Percentiles rank a stretch among this genome's conserved stretches.
phyloP scores from a whole-genome alignment of 1,140 invertebrate species.

The Mylabris phalerata region DNA sequence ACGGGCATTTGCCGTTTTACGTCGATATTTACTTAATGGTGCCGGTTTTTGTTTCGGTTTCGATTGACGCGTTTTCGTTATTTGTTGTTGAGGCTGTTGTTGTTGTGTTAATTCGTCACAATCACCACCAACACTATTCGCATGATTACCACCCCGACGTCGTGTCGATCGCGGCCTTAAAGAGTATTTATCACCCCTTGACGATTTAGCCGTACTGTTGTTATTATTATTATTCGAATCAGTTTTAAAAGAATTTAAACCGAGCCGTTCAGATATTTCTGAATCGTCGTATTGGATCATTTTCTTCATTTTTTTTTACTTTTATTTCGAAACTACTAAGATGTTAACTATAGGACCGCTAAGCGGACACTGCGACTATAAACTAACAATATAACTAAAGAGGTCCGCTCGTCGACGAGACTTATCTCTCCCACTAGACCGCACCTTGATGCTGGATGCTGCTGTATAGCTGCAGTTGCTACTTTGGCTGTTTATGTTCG shows the following conservation, averaged over 20 bases:
- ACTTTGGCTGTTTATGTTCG: background rate
- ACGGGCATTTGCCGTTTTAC: slow-evolving; percentile 83
- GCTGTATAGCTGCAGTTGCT: too few relatives aligned
- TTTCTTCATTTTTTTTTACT: background rate
- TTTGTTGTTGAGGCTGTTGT: background rate
- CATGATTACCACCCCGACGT: slow-evolving; percentile 11
- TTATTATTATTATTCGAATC: slow-evolving; percentile 35
- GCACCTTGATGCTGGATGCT: background rate
- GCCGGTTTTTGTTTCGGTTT: slow-evolving; percentile 64
- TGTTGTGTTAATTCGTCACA: slow-evolving; percentile 18
- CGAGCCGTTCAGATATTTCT: slow-evolving; percentile 34
- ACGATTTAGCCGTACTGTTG: slow-evolving; percentile 22
- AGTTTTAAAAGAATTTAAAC: slow-evolving; percentile 19
- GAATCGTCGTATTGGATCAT: slow-evolving; percentile 33
- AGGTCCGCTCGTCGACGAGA: background rate
- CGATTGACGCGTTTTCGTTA: background rate
- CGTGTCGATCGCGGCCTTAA: slow-evolving; percentile 34
- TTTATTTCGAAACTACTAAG: background rate
- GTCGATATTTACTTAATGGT: slow-evolving; percentile 80
- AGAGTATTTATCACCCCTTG: slow-evolving; percentile 37
- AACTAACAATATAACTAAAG: slow-evolving; percentile 3
- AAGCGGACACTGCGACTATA: slow-evolving; percentile 11
- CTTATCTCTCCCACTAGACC: slow-evolving; percentile 7
- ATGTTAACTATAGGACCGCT: slow-evolving; percentile 19
- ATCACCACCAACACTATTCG: slow-evolving; percentile 19